Conservation (phyloP, 2,113 vertebrate species). For the Corythoichthys haematopterus region DNA sequence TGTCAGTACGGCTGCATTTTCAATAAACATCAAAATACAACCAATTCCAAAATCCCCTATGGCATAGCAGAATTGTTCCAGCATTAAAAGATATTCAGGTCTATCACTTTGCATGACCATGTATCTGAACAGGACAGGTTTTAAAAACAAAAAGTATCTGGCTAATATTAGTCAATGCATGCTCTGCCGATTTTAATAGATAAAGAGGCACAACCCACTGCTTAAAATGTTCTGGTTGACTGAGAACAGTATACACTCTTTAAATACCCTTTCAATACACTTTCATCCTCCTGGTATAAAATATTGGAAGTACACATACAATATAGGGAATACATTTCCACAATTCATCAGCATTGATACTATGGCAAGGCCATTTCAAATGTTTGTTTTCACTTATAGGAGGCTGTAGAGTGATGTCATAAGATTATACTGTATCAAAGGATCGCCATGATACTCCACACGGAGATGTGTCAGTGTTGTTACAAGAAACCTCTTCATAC, state of each 20-base stretch:
- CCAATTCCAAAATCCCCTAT: too few relatives aligned
- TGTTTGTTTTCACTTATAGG: not conserved
- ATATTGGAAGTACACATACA: slow-evolving; percentile 1
- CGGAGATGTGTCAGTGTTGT: slow-evolving; percentile 15
- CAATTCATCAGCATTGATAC: not conserved
- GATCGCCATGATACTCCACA: not conserved
- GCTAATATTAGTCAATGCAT: slow-evolving; percentile 20
- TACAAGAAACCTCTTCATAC: slow-evolving; percentile 7
- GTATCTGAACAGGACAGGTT: too few relatives aligned
- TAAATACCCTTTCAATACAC: not conserved
- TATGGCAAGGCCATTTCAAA: slow-evolving; percentile 5
- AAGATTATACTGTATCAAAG: not conserved
- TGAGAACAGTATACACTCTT: slow-evolving; percentile 7
- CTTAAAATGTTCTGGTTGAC: slow-evolving; percentile 7
- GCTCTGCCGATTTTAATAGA: not conserved
- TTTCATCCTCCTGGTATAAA: not conserved
- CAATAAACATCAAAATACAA: too few relatives aligned
- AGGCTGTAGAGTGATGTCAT: not conserved
- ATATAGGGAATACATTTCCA: not conserved
- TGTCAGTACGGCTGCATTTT: too few relatives aligned
- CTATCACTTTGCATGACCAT: too few relatives aligned
- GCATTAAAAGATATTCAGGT: too few relatives aligned
- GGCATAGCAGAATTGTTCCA: too few relatives aligned
- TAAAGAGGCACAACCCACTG: slow-evolving; percentile 4
- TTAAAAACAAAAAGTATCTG: not conserved